These are phyloP conservation scores for Euschistus heros DNA, from an alignment of 1,140 invertebrate genomes.

Conservation along the genomic window DNA sequence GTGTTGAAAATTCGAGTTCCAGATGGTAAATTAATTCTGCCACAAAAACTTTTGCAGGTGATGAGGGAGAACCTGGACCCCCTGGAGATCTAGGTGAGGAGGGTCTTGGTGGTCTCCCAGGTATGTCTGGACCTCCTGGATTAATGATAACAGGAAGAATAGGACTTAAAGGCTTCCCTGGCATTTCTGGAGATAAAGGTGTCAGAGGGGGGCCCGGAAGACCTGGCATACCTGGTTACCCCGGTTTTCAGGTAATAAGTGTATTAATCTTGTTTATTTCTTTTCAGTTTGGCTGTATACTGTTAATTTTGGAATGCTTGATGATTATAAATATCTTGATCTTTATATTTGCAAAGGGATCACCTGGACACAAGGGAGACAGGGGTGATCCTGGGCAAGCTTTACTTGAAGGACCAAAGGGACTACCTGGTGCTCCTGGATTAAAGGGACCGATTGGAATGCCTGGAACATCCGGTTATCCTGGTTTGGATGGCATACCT, in stretches of 20 bases:
- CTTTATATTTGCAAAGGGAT: background rate
- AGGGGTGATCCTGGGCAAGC: background rate
- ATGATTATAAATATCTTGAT: background rate
- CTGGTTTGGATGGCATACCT: conserved; percentile 40
- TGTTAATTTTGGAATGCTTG: background rate
- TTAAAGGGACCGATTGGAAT: conserved; percentile 21
- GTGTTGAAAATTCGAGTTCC: background rate
- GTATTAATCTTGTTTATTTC: background rate
- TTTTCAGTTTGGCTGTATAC: background rate
- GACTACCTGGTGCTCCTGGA: conserved; percentile 8
- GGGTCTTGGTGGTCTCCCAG: conserved; percentile 17
- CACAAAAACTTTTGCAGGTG: too few relatives aligned
- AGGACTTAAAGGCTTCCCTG: conserved; percentile 17
- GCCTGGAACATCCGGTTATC: conserved; percentile 23
- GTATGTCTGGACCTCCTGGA: background rate
- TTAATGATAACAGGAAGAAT: background rate
- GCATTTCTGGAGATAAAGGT: conserved; percentile 27
- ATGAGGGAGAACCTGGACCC: background rate
- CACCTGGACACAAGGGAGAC: conserved; percentile 7
- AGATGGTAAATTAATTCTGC: too few relatives aligned
- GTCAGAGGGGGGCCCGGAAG: conserved; percentile 26
- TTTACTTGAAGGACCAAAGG: background rate
- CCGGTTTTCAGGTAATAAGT: conserved; percentile 13
- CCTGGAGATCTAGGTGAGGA: conserved; percentile 9
- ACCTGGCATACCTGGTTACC: conserved; percentile 25